Percentiles rank a stretch among this genome's conserved stretches.
Conservation (phyloP, 1,140 invertebrate genomes). For the Dufourea novaeangliae region DNA sequence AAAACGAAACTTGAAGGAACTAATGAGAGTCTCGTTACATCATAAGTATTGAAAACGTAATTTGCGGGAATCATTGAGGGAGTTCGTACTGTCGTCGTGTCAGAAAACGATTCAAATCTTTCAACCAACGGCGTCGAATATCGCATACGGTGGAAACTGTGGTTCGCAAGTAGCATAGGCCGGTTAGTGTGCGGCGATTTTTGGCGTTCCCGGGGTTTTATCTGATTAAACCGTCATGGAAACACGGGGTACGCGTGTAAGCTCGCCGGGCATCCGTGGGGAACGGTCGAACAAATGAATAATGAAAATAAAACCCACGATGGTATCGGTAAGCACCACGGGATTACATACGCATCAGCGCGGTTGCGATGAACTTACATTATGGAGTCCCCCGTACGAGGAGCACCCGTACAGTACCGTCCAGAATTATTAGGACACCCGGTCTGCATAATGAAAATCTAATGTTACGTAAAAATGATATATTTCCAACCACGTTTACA, state of each 20-base stretch:
- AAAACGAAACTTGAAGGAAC: too few species aligned
- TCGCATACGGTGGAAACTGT: not conserved
- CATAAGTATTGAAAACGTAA: too few species aligned
- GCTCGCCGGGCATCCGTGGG: slow-evolving; percentile 72
- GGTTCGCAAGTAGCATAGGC: not conserved
- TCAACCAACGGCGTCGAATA: not conserved
- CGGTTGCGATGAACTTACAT: slow-evolving; percentile 76
- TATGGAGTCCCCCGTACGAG: slow-evolving; percentile 52
- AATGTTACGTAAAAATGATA: too few species aligned
- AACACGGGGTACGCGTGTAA: slow-evolving; percentile 80
- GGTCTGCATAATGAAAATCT: too few species aligned
- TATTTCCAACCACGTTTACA: too few species aligned
- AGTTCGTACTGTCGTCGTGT: too few species aligned
- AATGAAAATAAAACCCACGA: slow-evolving; percentile 81
- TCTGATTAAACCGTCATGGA: slow-evolving; percentile 81
- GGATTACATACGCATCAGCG: slow-evolving; percentile 81
- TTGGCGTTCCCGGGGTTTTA: slow-evolving; percentile 73
- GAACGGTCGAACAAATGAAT: slow-evolving; percentile 79
- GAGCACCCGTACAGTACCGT: not conserved
- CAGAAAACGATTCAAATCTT: too few species aligned
- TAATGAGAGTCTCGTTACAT: too few species aligned
- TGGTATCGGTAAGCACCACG: slow-evolving; percentile 79
- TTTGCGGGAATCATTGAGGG: too few species aligned
- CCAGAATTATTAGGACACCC: too few species aligned
- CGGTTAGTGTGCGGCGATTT: slow-evolving; percentile 62